Conservation (phyloP, 2,113 vertebrate genomes). For the Nematolebias whitei region DNA sequence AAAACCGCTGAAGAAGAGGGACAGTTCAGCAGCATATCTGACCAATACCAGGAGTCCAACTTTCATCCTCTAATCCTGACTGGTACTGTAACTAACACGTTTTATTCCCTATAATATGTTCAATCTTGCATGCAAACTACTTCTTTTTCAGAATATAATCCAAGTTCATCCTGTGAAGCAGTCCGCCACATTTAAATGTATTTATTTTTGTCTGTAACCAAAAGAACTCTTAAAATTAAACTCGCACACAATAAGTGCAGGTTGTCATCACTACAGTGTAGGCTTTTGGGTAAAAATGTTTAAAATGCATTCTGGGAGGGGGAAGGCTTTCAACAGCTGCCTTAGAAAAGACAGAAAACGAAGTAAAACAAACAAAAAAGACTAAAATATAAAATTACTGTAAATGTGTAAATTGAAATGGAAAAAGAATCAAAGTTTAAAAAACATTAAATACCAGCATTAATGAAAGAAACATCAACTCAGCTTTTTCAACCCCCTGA, state of each 20-base stretch:
- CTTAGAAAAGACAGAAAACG: neutral
- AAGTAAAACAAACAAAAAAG: neutral
- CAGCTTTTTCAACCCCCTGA: slow-evolving; percentile 41
- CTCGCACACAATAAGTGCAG: neutral
- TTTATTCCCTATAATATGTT: neutral
- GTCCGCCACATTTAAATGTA: slow-evolving; percentile 18
- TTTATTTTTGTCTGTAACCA: slow-evolving; percentile 40
- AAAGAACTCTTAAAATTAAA: slow-evolving; percentile 22
- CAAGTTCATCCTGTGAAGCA: slow-evolving; percentile 27
- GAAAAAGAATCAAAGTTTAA: neutral
- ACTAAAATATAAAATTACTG: slow-evolving; percentile 15
- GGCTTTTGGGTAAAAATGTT: neutral
- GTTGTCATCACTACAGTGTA: no score
- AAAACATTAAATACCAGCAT: slow-evolving; percentile 48
- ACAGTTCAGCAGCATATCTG: slow-evolving; percentile 79
- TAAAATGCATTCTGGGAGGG: neutral
- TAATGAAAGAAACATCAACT: neutral
- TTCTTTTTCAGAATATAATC: slow-evolving; percentile 24
- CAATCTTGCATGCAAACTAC: slow-evolving; percentile 2
- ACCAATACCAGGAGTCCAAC: slow-evolving; percentile 87
- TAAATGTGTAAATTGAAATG: slow-evolving; percentile 36
- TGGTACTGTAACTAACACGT: slow-evolving; percentile 79
- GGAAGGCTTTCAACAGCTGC: neutral
- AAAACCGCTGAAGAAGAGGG: slow-evolving; percentile 73
- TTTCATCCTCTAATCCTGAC: slow-evolving; percentile 89